Evolutionary conservation across 1,140 invertebrate species (phyloP), one percentile per base, ranked within the genome.

Genomic region (Cydia strobilella): DNA sequence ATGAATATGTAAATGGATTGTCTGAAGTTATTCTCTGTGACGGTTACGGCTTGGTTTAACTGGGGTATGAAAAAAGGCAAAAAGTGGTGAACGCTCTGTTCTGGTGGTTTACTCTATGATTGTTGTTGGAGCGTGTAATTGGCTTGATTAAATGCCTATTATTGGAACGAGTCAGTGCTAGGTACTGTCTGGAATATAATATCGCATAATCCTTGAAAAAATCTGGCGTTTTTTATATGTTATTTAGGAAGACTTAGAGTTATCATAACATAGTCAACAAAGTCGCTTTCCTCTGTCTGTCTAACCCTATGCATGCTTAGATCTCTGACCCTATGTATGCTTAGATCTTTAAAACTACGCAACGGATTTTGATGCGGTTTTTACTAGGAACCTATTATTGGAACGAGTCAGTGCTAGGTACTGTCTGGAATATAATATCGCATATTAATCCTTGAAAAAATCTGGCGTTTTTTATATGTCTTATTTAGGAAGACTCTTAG

Each of bases 71-170:
- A 69, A 69, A 69, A n/a, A n/a, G 65, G 65, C 65, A 35, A 69
- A 69, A 35, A 69, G 15, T 65, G 1, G 39, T 66, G 27, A 20
- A 69, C 31, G n/a, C 65, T 69, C 65, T 69, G 31, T 69, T 69
- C 27, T 69, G n/a, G 6, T 69, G 25, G 63, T 0, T 65, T 69
- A 69, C 31, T 69, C 65, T 69, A 39, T 69, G 65, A 18, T 31
- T n/a, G 12, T 69, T 13, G n/a, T 20, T 42, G 65, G 35, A 69
- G 65, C 65, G 65, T 69, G 65, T 69, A 69, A 69, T 69, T 66
- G 63, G 23, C 0, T 31, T 69, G 65, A 69, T 69, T 69, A 69
- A 69, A 66, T 42, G 35, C 31, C 27, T 66, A 66, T 31, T 10
- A 23, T 35, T 69, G 9, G n/a, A 69, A 9, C 65, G n/a, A 35